These are phyloP conservation scores for Enteromius fasciolatus DNA, from an alignment of 2,797 vertebrate genomes.

Conservation along the genomic window DNA sequence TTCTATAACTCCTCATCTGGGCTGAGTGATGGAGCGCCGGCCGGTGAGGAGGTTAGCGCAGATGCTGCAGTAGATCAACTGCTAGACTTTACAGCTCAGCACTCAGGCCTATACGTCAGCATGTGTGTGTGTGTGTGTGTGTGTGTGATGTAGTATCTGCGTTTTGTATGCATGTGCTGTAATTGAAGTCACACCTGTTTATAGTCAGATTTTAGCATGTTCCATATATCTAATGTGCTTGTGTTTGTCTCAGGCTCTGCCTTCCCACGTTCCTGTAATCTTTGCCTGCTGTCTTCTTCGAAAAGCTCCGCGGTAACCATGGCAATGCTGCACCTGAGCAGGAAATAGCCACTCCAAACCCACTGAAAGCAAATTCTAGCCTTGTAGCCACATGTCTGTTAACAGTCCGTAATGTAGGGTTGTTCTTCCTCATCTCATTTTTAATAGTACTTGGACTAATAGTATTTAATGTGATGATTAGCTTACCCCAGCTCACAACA, in stretches of 20 bases:
- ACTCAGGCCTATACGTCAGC: conserved; percentile 20
- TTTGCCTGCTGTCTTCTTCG: conserved; percentile 45
- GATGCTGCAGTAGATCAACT: conserved; percentile 40
- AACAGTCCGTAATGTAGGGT: neutral
- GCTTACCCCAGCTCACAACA: neutral
- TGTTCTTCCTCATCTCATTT: neutral
- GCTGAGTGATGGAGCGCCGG: conserved; percentile 23
- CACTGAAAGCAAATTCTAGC: conserved; percentile 33
- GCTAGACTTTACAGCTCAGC: conserved; percentile 8
- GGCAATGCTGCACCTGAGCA: conserved; percentile 54
- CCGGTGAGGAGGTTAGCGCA: conserved; percentile 33
- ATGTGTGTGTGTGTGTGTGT: neutral
- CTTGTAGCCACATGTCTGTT: conserved; percentile 11
- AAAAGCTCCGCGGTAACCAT: conserved; percentile 48
- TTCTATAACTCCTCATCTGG: conserved; percentile 44
- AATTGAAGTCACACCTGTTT: neutral
- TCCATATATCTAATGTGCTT: neutral
- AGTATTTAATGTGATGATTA: neutral
- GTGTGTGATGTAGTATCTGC: conserved; percentile 2
- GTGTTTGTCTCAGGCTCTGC: conserved; percentile 16
- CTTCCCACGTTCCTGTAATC: conserved; percentile 42
- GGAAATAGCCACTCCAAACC: conserved; percentile 35
- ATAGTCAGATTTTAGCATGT: neutral
- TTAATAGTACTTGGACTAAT: neutral
- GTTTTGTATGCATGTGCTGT: neutral